These are phyloP conservation scores for Drosophila suboccidentalis DNA, from an alignment of 2,888 invertebrate species.

Conservation along the genomic window DNA sequence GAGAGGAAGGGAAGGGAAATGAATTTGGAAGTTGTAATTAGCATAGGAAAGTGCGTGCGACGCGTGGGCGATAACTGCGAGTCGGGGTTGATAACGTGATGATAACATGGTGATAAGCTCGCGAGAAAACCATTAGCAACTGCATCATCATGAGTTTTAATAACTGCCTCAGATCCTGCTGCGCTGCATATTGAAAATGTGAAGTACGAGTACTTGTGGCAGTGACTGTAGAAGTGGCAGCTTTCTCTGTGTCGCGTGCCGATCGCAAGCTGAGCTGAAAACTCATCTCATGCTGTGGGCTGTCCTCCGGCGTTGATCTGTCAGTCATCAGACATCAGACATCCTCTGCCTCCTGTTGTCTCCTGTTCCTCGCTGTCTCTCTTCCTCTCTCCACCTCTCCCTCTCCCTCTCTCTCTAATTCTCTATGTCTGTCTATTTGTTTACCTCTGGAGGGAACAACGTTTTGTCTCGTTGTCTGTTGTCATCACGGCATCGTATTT, in stretches of 20 bases:
- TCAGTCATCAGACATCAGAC: constrained; percentile 34
- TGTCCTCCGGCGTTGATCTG: constrained; percentile 41
- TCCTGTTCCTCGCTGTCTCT: not conserved
- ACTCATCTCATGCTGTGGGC: constrained; percentile 73
- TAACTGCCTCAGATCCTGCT: constrained; percentile 67
- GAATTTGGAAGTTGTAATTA: constrained; percentile 39
- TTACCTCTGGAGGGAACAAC: constrained; percentile 16
- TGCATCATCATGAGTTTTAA: constrained; percentile 56
- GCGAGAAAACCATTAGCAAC: constrained; percentile 73
- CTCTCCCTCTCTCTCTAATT: not conserved
- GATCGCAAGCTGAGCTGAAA: constrained; percentile 72
- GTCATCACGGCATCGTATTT: constrained; percentile 76
- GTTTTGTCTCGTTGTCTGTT: constrained; percentile 65
- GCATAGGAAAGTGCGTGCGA: constrained; percentile 59
- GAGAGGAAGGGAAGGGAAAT: constrained; percentile 1
- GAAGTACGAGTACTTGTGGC: constrained; percentile 28
- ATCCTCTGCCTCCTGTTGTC: constrained; percentile 23
- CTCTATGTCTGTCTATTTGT: constrained; percentile 17
- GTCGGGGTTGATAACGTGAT: constrained; percentile 40
- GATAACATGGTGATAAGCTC: constrained; percentile 60
- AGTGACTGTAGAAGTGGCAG: constrained; percentile 24
- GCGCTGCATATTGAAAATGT: constrained; percentile 58
- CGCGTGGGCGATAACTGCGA: constrained; percentile 45
- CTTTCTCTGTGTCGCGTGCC: constrained; percentile 69
- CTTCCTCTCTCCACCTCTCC: not conserved